phyloP scores from a whole-genome alignment of 2,888 invertebrate species.

The Uloborus plumipes region DNA sequence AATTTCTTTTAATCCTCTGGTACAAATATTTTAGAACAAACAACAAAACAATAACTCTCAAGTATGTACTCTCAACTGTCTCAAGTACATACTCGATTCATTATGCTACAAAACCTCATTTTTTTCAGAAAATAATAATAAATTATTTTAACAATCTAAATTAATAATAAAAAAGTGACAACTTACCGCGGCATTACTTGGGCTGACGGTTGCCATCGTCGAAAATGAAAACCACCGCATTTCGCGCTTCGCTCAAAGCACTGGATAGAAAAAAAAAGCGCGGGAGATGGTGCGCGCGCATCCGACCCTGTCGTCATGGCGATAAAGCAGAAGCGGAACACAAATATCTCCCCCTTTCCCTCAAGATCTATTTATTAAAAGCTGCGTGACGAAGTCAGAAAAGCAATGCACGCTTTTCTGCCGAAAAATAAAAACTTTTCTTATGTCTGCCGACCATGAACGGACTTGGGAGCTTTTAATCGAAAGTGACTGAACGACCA shows the following conservation, averaged over 20 bases:
- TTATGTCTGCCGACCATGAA: not conserved
- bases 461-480: not conserved
- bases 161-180: not conserved
- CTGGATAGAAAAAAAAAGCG: constrained; percentile 14
- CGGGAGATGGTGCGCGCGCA: constrained; percentile 45
- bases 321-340: constrained; percentile 46
- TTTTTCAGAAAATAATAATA: not conserved
- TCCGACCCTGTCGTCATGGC: constrained; percentile 26
- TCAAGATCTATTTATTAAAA: constrained; percentile 11
- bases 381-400: constrained; percentile 16
- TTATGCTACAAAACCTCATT: not conserved
- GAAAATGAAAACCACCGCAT: constrained; percentile 36
- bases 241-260: constrained; percentile 11
- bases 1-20: too few species aligned
- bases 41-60: too few species aligned
- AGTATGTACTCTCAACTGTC: too few species aligned
- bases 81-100: too few species aligned
- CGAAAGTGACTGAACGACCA: too few species aligned
- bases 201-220: constrained; percentile 56
- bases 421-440: constrained; percentile 2
- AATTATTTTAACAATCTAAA: too few species aligned
- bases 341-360: constrained; percentile 24
- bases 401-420: not conserved
- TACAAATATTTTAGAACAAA: too few species aligned
- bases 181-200: constrained; percentile 50